Evolutionary conservation across 35 echinoderm and acorn worm genomes (phyloP).

Genomic region (Heliocidaris tuberculata): DNA sequence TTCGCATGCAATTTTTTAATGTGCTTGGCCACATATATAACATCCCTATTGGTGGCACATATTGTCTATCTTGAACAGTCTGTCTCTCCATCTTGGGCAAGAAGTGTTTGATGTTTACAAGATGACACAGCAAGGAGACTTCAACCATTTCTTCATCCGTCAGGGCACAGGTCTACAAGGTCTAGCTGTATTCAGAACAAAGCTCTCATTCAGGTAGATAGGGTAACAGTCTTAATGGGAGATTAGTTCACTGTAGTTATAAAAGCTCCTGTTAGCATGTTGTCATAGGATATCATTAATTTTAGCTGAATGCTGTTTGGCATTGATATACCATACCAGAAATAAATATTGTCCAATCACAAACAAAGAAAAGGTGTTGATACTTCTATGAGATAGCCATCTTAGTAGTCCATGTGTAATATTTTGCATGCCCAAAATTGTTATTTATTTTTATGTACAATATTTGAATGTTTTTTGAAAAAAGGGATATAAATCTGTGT

Average conservation of each 20-base stretch:
- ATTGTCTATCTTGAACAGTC: constrained; percentile 41
- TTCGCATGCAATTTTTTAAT: too few species aligned
- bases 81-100: constrained; percentile 97
- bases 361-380: background rate
- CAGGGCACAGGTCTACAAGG: constrained; percentile 98
- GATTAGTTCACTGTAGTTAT: background rate
- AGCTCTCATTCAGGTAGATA: constrained; percentile 90
- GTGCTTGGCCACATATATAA: too few species aligned
- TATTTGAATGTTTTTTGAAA: background rate
- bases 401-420: background rate
- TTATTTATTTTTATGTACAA: background rate
- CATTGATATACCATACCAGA: background rate
- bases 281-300: background rate
- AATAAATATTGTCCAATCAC: background rate
- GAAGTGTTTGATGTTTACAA: constrained; percentile 99
- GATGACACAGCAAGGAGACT: constrained; percentile 84
- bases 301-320: background rate
- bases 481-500: background rate
- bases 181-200: constrained; percentile 94
- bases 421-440: background rate
- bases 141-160: constrained; percentile 95
- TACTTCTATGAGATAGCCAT: background rate
- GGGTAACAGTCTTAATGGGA: background rate
- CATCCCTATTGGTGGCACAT: too few species aligned
- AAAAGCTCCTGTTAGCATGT: background rate